Conservation (phyloP, 2,888 invertebrate species). For the Myopa tessellatipennis region DNA sequence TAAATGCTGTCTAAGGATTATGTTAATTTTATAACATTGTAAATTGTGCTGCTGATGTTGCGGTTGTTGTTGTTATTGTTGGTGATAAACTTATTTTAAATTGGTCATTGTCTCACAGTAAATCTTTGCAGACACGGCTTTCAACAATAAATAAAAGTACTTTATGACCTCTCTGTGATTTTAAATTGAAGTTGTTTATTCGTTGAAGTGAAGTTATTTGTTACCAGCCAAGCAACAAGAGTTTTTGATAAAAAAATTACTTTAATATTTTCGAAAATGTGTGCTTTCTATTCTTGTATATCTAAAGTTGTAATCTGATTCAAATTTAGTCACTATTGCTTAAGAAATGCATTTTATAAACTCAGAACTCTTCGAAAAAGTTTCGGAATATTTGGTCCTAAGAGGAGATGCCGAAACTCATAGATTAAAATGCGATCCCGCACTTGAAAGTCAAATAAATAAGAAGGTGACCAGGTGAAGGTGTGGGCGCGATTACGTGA, state of each 20-base stretch:
- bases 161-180: slow-evolving; percentile 6
- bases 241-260: too few relatives aligned
- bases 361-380: too few relatives aligned
- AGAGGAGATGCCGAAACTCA: too few relatives aligned
- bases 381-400: too few relatives aligned
- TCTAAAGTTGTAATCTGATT: neutral
- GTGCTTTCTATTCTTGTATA: neutral
- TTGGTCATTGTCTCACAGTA: slow-evolving; percentile 61
- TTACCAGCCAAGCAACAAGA: neutral
- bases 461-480: too few relatives aligned
- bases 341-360: too few relatives aligned
- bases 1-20: slow-evolving; percentile 40
- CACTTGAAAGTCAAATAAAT: too few relatives aligned
- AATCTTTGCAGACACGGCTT: slow-evolving; percentile 50
- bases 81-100: slow-evolving; percentile 53
- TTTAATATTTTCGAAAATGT: too few relatives aligned
- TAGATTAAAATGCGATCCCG: too few relatives aligned
- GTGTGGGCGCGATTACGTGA: too few relatives aligned
- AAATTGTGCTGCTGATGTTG: slow-evolving; percentile 42
- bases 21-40: slow-evolving; percentile 47
- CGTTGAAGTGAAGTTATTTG: neutral
- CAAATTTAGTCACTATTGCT: too few relatives aligned
- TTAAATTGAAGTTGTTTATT: slow-evolving; percentile 23
- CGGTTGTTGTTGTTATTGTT: slow-evolving; percentile 32
- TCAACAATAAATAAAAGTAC: slow-evolving; percentile 19